Base-by-base conservation (phyloP, 2,113 vertebrate genomes). In the Kobus ellipsiprymnus region DNA sequence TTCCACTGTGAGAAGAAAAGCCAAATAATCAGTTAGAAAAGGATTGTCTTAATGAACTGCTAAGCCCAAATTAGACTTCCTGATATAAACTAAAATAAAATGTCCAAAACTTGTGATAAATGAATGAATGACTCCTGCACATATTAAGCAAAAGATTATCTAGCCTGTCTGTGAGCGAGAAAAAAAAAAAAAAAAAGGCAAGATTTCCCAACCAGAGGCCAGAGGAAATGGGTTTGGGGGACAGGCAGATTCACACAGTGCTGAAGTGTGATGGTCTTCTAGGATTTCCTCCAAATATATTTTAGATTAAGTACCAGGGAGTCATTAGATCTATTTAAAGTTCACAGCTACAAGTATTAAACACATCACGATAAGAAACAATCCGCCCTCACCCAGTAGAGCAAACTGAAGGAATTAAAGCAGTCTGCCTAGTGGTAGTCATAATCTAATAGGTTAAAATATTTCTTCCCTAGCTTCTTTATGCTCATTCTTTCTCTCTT, bases 21-120 rank as follows among this genome's bases (percentile, higher is more conserved):
- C 91, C 80, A 98, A 93, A 94, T 87, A 94, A 93, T 78, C 89
- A 95, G 90, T 83, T 97, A 96, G 80, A 89, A 97, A 97, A 91
- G 67, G 97, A 95, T 77, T 90, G 90, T 89, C 88, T 97, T 96
- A 97, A 97, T 93, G 97, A 97, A 91, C 94, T 98, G 97, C 82
- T 95, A 96, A 98, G 78, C 74, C 27, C 11, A 54, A 95, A 87
- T 96, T 27, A 90, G 95, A 92, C 85, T 96, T 96, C 85, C 40
- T 55, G 19, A 78, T 87, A 29, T 98, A 97, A 97, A 97, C 92
- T 48, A 48, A 81, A 95, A 80, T 95, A 94, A 95, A 97, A 97
- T 94, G 33, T 6, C 25, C 90, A 95, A 9, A 48, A 54, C 29
- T 93, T 78, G 78, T 98, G 94, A 90, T 96, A 96, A 85, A 94